Evolutionary conservation across 2,113 vertebrate genomes (phyloP), one percentile per base, ranked within the genome.

Genomic region (Prolemur simus): DNA sequence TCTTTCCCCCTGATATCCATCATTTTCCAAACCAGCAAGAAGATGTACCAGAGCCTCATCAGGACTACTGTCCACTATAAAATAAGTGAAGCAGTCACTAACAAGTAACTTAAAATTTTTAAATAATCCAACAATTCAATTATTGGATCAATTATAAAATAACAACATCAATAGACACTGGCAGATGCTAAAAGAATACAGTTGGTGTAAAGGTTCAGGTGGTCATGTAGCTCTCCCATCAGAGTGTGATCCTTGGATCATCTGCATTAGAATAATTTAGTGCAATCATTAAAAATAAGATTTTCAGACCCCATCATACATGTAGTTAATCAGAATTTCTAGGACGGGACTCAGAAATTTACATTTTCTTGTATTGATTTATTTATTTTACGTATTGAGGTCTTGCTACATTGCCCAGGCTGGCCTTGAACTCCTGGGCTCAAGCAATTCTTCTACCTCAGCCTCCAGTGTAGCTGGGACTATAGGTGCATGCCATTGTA

Each of bases 11-110:
- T 98, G 98, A 98, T 99, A 99, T 21, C 99, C 99, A 92, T 99
- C 99, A 91, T 98, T 99, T 98, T 99, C 99, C 97, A 99, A 98
- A 90, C 99, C 99, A 97, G 99, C 99, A 98, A 99, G 98, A 96
- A 99, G 97, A 97, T 99, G 98, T 82, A 99, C 98, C 98, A 99
- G 98, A 93, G 99, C 98, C 32, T 99, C 99, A 98, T 99, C 99
- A 97, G 99, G 99, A 98, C 99, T 99, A 98, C 91, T 98, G 95
- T 99, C 99, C 99, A 99, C 98, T 99, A 97, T 47, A 98, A 97
- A 91, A 97, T 94, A 97, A 98, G 86, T 15, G 87, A 87, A 97
- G 82, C 69, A 60, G 97, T 96, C 76, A 87, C 37, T 29, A 98
- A 91, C 89, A 87, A 89, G 83, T 47, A 92, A 94, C 92, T 94